These are phyloP conservation scores for Caenorhabditis sinica DNA, from an alignment of 2,888 invertebrate genomes.

Conservation along the genomic window DNA sequence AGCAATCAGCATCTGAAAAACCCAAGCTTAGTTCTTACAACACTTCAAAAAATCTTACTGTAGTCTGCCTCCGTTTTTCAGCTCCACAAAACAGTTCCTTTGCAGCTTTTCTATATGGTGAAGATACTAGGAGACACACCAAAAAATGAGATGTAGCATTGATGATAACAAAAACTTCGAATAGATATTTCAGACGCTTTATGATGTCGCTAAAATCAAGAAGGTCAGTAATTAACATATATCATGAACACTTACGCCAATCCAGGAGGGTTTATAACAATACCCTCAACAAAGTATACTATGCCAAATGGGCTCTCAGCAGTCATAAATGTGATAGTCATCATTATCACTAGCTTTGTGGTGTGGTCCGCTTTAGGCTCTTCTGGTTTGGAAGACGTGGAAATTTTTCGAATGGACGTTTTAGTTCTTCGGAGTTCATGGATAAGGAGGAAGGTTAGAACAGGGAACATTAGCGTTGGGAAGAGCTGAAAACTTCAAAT, in stretches of 20 bases:
- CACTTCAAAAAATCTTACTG: background rate
- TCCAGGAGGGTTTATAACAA: background rate
- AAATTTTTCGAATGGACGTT: background rate
- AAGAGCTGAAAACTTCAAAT: background rate
- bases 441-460: background rate
- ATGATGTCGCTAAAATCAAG: background rate
- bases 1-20: background rate
- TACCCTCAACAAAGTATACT: background rate
- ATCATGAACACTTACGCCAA: background rate
- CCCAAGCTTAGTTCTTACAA: background rate
- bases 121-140: background rate
- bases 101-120: background rate
- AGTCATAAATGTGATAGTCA: slow-evolving; percentile 17
- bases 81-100: background rate
- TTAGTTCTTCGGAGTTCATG: background rate
- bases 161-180: background rate
- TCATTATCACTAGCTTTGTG: slow-evolving; percentile 13
- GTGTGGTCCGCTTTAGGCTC: slow-evolving; percentile 2
- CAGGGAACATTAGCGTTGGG: slow-evolving; percentile 1
- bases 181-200: background rate
- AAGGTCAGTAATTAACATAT: background rate
- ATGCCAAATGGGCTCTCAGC: slow-evolving; percentile 11
- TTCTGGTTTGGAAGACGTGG: background rate
- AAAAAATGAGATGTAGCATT: slow-evolving; percentile 7
- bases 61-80: background rate